A percentile compares a stretch with the other conserved stretches of the same genome.
phyloP scores from a whole-genome alignment of 2,113 vertebrate genomes.

The Indicator indicator region DNA sequence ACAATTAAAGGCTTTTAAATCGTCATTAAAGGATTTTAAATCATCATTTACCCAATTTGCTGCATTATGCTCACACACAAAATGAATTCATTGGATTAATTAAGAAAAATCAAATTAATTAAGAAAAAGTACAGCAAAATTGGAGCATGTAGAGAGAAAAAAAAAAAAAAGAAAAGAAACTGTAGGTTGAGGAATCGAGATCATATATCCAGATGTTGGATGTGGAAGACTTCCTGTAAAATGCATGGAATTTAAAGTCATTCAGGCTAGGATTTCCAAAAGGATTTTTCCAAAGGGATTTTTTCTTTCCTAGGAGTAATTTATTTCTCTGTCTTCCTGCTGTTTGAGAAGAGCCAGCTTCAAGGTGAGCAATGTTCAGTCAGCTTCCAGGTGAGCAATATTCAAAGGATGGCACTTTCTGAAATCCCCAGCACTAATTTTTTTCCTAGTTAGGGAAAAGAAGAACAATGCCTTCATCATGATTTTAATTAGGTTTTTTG shows the following conservation, averaged over 20 bases:
- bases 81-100: background rate
- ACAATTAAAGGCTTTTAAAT: constrained; percentile 27
- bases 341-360: background rate
- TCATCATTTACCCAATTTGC: background rate
- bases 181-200: background rate
- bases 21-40: background rate
- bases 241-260: background rate
- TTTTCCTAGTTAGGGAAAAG: background rate
- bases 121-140: background rate
- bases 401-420: background rate
- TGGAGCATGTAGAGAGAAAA: background rate
- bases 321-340: background rate
- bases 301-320: background rate
- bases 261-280: background rate
- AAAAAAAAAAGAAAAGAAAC: background rate
- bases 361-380: background rate
- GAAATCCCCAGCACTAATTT: background rate
- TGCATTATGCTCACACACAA: background rate
- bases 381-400: background rate
- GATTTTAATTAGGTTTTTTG: background rate
- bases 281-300: too few relatives aligned
- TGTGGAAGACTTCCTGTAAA: background rate
- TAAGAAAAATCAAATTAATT: background rate
- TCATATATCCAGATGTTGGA: background rate
- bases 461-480: background rate